Evolutionary conservation across 2,888 invertebrate species (phyloP), one percentile per base, ranked within the genome.

Genomic region (Mesopsocus fuscifrons): DNA sequence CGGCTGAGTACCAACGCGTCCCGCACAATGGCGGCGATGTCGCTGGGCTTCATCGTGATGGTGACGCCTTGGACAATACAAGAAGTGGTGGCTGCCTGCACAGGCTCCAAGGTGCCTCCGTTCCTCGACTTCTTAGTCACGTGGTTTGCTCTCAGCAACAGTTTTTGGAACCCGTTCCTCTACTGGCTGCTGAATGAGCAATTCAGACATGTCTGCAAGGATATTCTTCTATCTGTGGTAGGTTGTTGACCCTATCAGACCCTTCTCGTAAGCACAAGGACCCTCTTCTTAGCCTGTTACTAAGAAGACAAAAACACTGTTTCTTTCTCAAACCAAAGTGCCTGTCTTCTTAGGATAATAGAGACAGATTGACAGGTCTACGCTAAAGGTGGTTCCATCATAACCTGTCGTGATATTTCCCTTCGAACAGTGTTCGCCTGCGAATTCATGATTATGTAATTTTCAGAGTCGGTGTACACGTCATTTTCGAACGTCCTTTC

Each of bases 61-160:
- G 85, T 87, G 50, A 87, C 87, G 46, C 87, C 87, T 34, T 87
- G 85, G 69, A 85, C 85, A 41, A 84, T 87, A 52, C 84, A 85
- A 64, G 87, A 87, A 68, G 83, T 87, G 48, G 85, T 87, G 32
- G 83, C 82, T 30, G 85, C 87, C 22, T 87, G 87, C 59, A 87
- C 87, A 18, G 85, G 85, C 46, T 77, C 83, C 52, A 81, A 80
- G 68, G 77, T 72, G 46, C 84, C 85, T 2, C 76, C 80, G 26
- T 73, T 77, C 47, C 63, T 87, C 52, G 85, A 87, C 59, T 87
- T 87, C 59, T 65, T 83, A 45, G 81, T 83, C 46, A 85, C 85
- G 41, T 87, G 85, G 85, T 63, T 83, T 52, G 84, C 85, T 3
- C 64, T 85, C 44, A 84, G 84, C 59, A 83, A 85, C 65, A 84